Percentiles rank a stretch among this genome's conserved stretches.
phyloP scores from a whole-genome alignment of 2,797 vertebrate genomes.

The Leptoclinus maculatus region DNA sequence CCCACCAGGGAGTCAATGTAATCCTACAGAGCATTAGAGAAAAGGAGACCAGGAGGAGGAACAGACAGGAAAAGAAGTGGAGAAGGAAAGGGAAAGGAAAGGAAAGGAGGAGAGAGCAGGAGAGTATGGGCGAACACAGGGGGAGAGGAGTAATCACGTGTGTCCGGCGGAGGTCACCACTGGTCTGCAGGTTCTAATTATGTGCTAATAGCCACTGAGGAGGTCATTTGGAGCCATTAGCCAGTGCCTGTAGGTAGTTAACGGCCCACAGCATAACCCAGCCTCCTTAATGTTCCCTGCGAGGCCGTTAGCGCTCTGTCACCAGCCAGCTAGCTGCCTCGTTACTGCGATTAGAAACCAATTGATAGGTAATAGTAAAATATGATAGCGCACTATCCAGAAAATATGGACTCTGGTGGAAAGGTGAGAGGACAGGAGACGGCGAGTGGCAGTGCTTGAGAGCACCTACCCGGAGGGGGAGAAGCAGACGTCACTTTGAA shows the following conservation, averaged over 20 bases:
- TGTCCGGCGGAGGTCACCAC: slow-evolving; percentile 88
- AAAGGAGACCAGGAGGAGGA: slow-evolving; percentile 50
- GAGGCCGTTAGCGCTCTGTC: slow-evolving; percentile 89
- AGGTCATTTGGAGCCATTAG: slow-evolving; percentile 91
- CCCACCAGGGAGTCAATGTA: slow-evolving; percentile 65
- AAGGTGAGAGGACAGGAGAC: slow-evolving; percentile 72
- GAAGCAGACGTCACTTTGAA: neutral
- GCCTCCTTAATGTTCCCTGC: slow-evolving; percentile 89
- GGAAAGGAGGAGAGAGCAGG: slow-evolving; percentile 52
- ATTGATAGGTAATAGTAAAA: slow-evolving; percentile 92
- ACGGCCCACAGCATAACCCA: slow-evolving; percentile 90
- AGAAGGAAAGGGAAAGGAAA: slow-evolving; percentile 22
- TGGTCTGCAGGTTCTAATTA: slow-evolving; percentile 91
- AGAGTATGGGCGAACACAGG: slow-evolving; percentile 52
- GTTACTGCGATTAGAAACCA: slow-evolving; percentile 90
- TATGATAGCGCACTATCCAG: slow-evolving; percentile 84
- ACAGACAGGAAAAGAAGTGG: slow-evolving; percentile 28
- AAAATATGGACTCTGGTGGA: slow-evolving; percentile 83
- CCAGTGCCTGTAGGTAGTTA: slow-evolving; percentile 90
- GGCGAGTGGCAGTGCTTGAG: slow-evolving; percentile 9
- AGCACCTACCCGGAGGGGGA: slow-evolving; percentile 6
- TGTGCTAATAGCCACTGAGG: slow-evolving; percentile 91
- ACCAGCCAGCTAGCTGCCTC: slow-evolving; percentile 87
- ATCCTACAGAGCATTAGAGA: slow-evolving; percentile 69
- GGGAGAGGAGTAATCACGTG: slow-evolving; percentile 82